Base-by-base conservation (phyloP, 2,888 invertebrate genomes). In the Synanthedon tipuliformis region DNA sequence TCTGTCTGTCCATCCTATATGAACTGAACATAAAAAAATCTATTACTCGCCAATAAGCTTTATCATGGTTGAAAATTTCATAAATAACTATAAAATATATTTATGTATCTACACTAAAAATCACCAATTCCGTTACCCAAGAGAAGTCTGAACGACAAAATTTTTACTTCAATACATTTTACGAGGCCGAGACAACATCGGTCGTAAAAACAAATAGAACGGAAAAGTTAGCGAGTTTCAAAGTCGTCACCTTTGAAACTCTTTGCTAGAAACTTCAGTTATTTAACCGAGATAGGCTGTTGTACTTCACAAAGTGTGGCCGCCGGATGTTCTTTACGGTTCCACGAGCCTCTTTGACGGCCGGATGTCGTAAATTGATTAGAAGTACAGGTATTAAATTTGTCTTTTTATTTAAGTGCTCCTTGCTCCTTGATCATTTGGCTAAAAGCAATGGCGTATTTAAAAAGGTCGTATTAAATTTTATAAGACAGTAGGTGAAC, bases 241-340 rank as follows among this genome's bases (percentile, higher is more conserved):
- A 71, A 73, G 67, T 70, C 69, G 66, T 71, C 71, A 70, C 69
- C 64, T 69, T 57, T 23, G 50, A 50, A 34, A 64, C 68, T 61
- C 71, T 71, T 71, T 73, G 64, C 59, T 60, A 61, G 59, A 68
- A 73, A 68, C 66, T 65, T 63, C 56, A 64, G 63, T 63, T 71
- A 64, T 71, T 71, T 69, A 63, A 65, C 63, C 56, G 34, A 52
- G 59, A 12, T 50, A 23, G 49, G 49, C 49, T 49, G 49, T 49
- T 49, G 12, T 16, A 49, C 16, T 49, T 49, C 16, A 18, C 12
- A 16, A 49, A 49, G 49, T 49, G 16, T 49, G 16, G 23, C 49
- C 49, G 49, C 49, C 49, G 49, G 49, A 49, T 49, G 49, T 16
- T 49, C 49, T 49, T 49, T 49, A 49, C 23, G 49, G 16, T 49